Conservation (phyloP, 2,797 vertebrate species). For the Bradypodion ventrale region DNA sequence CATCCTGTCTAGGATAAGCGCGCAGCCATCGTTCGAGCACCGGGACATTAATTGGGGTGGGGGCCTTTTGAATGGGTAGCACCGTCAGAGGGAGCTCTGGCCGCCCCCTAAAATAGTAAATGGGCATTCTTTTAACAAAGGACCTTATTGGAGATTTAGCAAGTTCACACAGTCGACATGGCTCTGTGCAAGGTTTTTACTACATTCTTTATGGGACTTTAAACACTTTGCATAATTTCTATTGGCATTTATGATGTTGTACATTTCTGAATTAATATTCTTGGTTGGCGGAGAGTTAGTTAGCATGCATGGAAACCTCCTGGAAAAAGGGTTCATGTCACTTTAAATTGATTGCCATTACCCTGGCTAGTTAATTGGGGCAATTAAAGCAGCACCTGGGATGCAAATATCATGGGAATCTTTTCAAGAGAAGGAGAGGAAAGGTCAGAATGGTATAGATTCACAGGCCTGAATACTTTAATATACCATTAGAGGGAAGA, state of each 20-base stretch:
- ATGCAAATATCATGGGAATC: background rate
- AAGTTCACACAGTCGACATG: background rate
- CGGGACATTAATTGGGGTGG: no score
- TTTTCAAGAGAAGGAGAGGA: background rate
- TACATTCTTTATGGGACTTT: conserved; percentile 12
- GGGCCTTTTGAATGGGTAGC: no score
- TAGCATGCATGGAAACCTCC: conserved; percentile 23
- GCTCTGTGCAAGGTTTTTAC: background rate
- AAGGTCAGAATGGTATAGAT: conserved; percentile 15
- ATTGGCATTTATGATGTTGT: conserved; percentile 7
- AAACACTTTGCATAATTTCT: conserved; percentile 26
- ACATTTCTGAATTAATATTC: conserved; percentile 27
- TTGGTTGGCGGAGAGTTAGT: conserved; percentile 15
- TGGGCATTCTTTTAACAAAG: background rate
- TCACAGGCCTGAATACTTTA: background rate
- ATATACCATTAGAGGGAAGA: background rate
- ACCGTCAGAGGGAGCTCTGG: no score
- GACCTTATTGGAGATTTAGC: conserved; percentile 8
- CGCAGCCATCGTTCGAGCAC: no score
- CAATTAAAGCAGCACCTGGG: conserved; percentile 14
- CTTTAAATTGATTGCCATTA: conserved; percentile 36
- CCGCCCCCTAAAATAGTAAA: no score
- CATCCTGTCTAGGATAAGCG: no score
- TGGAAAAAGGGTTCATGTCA: conserved; percentile 3
- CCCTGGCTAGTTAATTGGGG: conserved; percentile 33